phyloP scores from a whole-genome alignment of 2,113 vertebrate genomes.

The Tachysurus fulvidraco region DNA sequence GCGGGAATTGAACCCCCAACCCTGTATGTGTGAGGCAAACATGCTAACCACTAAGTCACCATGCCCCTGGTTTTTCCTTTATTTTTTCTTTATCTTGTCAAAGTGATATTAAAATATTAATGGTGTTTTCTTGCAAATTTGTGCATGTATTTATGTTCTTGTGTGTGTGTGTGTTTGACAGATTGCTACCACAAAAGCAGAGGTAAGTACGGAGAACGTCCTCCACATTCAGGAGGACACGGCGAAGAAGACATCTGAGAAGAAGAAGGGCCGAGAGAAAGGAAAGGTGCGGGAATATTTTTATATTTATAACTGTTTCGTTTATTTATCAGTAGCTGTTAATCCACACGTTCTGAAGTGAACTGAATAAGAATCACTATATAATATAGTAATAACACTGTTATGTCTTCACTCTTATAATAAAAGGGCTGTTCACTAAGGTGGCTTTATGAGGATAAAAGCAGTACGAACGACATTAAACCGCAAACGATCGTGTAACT shows the following conservation, averaged over 20 bases:
- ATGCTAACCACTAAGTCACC: no score
- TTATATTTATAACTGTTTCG: not conserved
- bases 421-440: not conserved
- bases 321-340: not conserved
- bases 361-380: not conserved
- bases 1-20: no score
- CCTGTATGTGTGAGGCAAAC: no score
- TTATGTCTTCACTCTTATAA: conserved; percentile 10
- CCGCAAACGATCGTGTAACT: not conserved
- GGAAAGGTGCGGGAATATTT: conserved; percentile 65
- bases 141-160: not conserved
- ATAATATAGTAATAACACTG: not conserved
- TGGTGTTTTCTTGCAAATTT: not conserved
- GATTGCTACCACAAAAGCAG: conserved; percentile 60
- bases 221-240: conserved; percentile 62
- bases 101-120: not conserved
- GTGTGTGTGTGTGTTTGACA: conserved; percentile 43
- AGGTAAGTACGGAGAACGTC: conserved; percentile 60
- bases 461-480: not conserved
- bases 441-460: not conserved
- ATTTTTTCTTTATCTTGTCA: not conserved
- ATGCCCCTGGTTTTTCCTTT: no score
- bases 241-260: conserved; percentile 66
- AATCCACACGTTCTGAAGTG: not conserved
- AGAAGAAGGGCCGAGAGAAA: conserved; percentile 71